A percentile compares a stretch with the other conserved stretches of the same genome.
phyloP scores from a whole-genome alignment of 1,140 invertebrate genomes.

The Zaprionus camerounensis region DNA sequence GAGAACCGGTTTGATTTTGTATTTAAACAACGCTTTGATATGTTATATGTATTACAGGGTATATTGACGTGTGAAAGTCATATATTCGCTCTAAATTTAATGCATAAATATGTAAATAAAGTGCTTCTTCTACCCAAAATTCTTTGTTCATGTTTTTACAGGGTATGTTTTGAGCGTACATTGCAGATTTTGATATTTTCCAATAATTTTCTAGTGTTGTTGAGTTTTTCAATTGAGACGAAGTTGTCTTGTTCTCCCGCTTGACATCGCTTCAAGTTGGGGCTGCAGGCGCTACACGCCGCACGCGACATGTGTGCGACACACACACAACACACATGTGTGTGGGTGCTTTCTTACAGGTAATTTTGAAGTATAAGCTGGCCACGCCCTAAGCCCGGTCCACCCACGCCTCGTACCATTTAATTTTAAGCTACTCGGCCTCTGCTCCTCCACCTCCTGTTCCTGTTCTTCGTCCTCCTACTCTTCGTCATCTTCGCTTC shows the following conservation, averaged over 20 bases:
- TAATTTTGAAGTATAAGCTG: slow-evolving; percentile 37
- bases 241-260: slow-evolving; percentile 27
- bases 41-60: neutral
- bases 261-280: slow-evolving; percentile 35
- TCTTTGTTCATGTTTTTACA: neutral
- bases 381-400: slow-evolving; percentile 16
- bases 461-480: neutral
- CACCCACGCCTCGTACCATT: slow-evolving; percentile 36
- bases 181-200: neutral
- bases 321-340: slow-evolving; percentile 6
- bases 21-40: no score
- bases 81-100: no score
- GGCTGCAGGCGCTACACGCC: slow-evolving; percentile 45
- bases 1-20: no score
- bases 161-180: neutral
- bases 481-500: neutral
- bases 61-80: neutral
- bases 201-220: slow-evolving; percentile 16
- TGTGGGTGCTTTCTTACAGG: slow-evolving; percentile 16
- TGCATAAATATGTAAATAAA: neutral
- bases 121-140: rapidly evolving
- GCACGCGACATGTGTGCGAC: slow-evolving; percentile 35
- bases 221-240: slow-evolving; percentile 29
- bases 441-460: neutral
- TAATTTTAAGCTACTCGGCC: slow-evolving; percentile 66